Base-by-base conservation (phyloP, 2,113 vertebrate genomes). In the Oenanthe oenanthe region DNA sequence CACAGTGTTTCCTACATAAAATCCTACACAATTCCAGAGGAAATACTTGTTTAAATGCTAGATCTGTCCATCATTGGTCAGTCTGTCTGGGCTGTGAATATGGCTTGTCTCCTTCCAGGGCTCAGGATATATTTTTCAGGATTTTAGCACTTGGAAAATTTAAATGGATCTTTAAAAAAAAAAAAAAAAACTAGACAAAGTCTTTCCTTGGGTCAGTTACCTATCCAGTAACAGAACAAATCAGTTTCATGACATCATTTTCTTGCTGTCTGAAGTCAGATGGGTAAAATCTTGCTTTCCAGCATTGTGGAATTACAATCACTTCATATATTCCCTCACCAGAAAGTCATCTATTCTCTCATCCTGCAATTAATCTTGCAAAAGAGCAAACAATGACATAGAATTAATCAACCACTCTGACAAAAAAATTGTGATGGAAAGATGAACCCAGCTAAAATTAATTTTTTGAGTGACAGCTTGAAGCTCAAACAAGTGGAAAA, bases 291-390 rank as follows among this genome's bases (percentile, higher is more conserved):
- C 17, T 75, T 74, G 63, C 18, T 92, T 96, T 67, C 45, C 34
- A 80, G 26, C 57, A 57, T 54, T 83, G 54, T 77, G 65, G 82
- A 83, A 85, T 90, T 75, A 61, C 57, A 93, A 80, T 74, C 88
- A 88, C 60, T 85, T 53, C 67, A 76, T 92, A 20, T 77, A 67
- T 90, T 88, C 24, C 40, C 75, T 79, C 83, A 67, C 53, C 56
- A 92, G 67, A 92, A 83, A 94, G 85, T 88, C 90, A 75, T 90
- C 67, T 80, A 60, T 90, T 95, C 61, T 95, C 87, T 71, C 85
- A 76, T 88, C 88, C 92, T 94, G 91, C 89, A 96, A 97, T 96
- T 96, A 96, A 97, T 96, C 96, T 96, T 95, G 87, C 79, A 92
- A 88, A 85, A 94, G 83, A 95, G 89, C 89, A 96, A 96, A 96